Evolutionary conservation across 1,140 invertebrate species (phyloP).

Genomic region (Aphelinus atriplicis): DNA sequence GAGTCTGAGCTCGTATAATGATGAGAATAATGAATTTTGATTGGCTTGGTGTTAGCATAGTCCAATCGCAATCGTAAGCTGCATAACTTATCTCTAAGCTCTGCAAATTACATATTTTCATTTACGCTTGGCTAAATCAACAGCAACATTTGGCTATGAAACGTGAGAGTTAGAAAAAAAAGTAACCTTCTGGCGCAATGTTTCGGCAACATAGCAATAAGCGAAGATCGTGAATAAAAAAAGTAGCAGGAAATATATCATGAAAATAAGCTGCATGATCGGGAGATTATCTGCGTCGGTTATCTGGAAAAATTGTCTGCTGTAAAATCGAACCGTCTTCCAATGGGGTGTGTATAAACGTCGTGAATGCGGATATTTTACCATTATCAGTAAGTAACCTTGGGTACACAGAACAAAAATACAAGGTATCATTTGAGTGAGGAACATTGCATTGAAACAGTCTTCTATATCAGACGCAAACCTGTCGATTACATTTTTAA

Average conservation of each 20-base stretch:
- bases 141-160: no score
- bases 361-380: background rate
- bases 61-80: constrained; percentile 36
- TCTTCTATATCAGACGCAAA: constrained; percentile 32
- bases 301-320: constrained; percentile 13
- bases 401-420: constrained; percentile 35
- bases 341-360: no score
- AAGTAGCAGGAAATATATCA: constrained; percentile 33
- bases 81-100: constrained; percentile 35
- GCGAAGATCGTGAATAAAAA: constrained; percentile 38
- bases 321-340: no score
- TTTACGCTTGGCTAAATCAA: no score
- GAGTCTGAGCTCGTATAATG: constrained; percentile 49
- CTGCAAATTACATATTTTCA: constrained; percentile 8
- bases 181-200: constrained; percentile 26
- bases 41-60: constrained; percentile 18
- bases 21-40: constrained; percentile 41
- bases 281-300: constrained; percentile 10
- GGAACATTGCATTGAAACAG: constrained; percentile 35
- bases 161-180: no score
- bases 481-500: background rate
- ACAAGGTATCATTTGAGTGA: constrained; percentile 34
- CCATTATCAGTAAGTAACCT: constrained; percentile 29
- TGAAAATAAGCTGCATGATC: constrained; percentile 27
- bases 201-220: constrained; percentile 32